Conservation (phyloP, 2,113 vertebrate genomes). For the Setophaga coronata region DNA sequence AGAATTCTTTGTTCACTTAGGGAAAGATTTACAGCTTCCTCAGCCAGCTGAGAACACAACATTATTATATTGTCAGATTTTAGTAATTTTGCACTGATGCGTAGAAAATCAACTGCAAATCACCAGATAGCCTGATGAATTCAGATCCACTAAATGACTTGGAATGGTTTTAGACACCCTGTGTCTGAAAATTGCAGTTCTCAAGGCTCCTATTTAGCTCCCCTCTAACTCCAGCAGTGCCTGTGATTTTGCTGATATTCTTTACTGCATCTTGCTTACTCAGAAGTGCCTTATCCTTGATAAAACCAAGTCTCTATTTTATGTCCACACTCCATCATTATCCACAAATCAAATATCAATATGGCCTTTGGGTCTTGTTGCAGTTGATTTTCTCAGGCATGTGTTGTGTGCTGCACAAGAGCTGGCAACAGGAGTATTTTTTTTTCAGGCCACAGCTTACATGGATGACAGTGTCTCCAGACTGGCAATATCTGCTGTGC, state of each 20-base stretch:
- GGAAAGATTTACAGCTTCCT: constrained; percentile 1
- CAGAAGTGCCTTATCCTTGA: not conserved
- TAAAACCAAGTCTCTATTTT: not conserved
- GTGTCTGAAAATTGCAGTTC: not conserved
- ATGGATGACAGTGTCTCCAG: not conserved
- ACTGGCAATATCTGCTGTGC: not conserved
- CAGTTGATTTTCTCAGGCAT: not conserved
- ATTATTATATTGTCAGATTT: constrained; percentile 6
- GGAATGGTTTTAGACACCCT: not conserved
- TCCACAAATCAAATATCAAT: not conserved
- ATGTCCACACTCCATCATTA: not conserved
- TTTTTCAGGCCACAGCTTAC: not conserved
- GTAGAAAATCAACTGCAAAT: not conserved
- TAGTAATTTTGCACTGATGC: not conserved
- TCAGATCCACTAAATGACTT: not conserved
- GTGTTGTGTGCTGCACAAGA: not conserved
- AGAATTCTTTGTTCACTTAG: not conserved
- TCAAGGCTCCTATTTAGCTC: not conserved
- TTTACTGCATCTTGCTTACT: not conserved
- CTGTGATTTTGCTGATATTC: not conserved
- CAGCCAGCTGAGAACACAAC: not conserved
- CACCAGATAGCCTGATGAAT: not conserved
- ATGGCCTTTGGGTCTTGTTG: not conserved
- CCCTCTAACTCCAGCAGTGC: not conserved
- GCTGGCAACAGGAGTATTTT: not conserved